These are phyloP conservation scores for Drosophila emarginata DNA, from an alignment of 2,888 invertebrate genomes.

Conservation along the genomic window DNA sequence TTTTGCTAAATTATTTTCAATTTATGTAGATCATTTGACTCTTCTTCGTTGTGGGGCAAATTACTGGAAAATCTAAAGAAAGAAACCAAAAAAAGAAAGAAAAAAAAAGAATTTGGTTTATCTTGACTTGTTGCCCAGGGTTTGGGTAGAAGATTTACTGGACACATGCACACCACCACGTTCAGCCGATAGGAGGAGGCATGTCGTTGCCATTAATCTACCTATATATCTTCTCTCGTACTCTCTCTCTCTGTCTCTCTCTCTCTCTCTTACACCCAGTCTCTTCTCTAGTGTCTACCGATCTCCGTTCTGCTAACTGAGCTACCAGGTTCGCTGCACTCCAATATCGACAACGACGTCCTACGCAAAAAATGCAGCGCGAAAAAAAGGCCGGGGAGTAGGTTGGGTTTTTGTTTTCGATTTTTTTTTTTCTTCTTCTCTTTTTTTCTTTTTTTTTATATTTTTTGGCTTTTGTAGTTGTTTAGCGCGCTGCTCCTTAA, in stretches of 20 bases:
- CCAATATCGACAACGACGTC: constrained; percentile 28
- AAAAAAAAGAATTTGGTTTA: neutral
- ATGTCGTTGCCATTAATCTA: constrained; percentile 14
- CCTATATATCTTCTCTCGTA: neutral
- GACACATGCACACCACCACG: constrained; percentile 59
- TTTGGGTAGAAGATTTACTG: constrained; percentile 61
- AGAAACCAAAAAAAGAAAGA: neutral
- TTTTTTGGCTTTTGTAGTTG: constrained; percentile 9
- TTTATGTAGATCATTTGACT: constrained; percentile 1
- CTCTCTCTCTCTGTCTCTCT: neutral
- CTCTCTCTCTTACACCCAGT: neutral
- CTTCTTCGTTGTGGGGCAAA: neutral
- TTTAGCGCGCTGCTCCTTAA: constrained; percentile 64
- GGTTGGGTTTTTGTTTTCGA: neutral
- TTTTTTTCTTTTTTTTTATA: neutral
- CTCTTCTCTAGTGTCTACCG: too few species aligned
- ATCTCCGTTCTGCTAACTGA: constrained; percentile 39
- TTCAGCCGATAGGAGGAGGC: neutral
- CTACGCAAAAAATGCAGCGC: constrained; percentile 78
- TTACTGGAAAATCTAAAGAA: too few species aligned
- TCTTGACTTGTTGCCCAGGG: constrained; percentile 29
- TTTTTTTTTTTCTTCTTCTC: too few species aligned
- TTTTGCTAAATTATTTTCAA: constrained; percentile 5
- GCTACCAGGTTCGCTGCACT: constrained; percentile 75
- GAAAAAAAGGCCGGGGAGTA: constrained; percentile 64